Conservation (phyloP, 2,113 vertebrate genomes). For the Lepidothrix coronata region DNA sequence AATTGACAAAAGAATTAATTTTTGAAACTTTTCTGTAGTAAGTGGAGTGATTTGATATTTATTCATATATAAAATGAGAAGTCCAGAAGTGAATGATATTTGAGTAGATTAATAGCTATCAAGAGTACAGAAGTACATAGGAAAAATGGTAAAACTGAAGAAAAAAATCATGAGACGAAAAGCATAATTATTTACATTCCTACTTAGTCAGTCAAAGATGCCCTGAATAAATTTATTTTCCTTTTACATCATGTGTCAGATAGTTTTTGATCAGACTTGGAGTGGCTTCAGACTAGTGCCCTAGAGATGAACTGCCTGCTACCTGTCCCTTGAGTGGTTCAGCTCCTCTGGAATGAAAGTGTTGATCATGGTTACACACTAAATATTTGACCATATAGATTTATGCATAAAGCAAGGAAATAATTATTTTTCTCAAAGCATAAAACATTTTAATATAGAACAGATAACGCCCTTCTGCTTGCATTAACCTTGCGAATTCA, state of each 20-base stretch:
- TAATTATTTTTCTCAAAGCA: not conserved
- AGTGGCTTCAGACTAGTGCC: not conserved
- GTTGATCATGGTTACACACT: not conserved
- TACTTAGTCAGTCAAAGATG: not conserved
- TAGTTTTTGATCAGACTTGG: not conserved
- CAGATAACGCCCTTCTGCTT: not conserved
- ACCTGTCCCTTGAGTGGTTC: not conserved
- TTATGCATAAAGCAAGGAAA: not conserved
- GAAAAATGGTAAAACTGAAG: not conserved
- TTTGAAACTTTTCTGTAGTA: not conserved
- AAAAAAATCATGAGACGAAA: not conserved
- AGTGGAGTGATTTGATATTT: not conserved
- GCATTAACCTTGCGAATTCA: not conserved
- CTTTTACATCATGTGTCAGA: not conserved
- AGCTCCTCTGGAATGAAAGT: not conserved
- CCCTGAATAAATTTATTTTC: not conserved
- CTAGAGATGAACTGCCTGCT: not conserved
- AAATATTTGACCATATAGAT: not conserved
- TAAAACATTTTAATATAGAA: not conserved
- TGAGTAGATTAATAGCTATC: not conserved
- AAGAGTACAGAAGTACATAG: not conserved
- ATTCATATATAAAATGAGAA: not conserved
- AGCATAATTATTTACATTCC: not conserved
- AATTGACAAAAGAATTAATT: not conserved
- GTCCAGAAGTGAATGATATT: not conserved